Base-by-base conservation (phyloP, 2,797 vertebrate genomes). In the Pseudochromis fuscus region DNA sequence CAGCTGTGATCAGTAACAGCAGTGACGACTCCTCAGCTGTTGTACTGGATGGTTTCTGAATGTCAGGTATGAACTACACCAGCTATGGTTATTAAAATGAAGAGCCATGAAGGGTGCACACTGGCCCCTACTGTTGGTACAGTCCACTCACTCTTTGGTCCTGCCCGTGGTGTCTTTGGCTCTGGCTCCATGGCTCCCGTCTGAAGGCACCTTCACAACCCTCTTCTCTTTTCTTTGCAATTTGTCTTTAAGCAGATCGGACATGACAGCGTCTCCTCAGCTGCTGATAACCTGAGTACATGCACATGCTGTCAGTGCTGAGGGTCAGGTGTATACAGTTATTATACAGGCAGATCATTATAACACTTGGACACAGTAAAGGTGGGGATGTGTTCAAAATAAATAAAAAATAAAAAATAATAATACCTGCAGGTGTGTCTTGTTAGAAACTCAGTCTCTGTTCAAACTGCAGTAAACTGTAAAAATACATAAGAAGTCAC, bases 71-170 rank as follows among this genome's bases (percentile, higher is more conserved):
- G 6, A 12, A 18, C 21, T 7, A 23, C 19, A 37, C 13, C 2
- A 9, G 33, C 13, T 13, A 56, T 30, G 8, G 18, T 4, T 23
- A 2, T 38, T 0, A 16, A 33, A 18, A 24, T 5, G 0, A 35
- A 31, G 2, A 56, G 9, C 7, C 5, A 49, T 23, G n/a, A 62
- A 71, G 48, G 19, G 18, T 35, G 50, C 4, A 58, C 15, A 46
- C 13, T 3, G 12, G 25, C 2, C 8, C 28, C n/a, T 67, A 33
- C 19, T 7, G 6, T 38, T 7, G 10, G 1, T 7, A 57, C 3
- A 19, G 19, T n/a, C 5, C 28, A 90, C 94, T 92, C 79, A 97
- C 96, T 94, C 94, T 77, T 95, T 96, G 16, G 85, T 81, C 72
- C 44, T 94, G 19, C 85, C 76, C 9, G 73, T 30, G 1, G 79